Conservation (phyloP, 2,797 vertebrate genomes). For the Acrossocheilus wenchowensis region DNA sequence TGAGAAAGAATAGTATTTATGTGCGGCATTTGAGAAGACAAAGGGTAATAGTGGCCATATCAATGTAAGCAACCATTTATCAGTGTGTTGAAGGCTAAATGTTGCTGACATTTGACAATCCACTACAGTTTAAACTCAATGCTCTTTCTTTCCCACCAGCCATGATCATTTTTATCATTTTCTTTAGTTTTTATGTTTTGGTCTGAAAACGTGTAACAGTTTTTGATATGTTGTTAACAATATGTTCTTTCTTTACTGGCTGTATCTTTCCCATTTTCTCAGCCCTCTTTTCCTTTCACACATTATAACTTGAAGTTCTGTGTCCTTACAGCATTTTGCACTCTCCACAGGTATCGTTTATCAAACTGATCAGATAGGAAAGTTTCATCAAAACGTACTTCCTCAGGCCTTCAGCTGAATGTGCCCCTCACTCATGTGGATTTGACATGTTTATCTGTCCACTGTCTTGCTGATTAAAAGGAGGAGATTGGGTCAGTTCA, state of each 20-base stretch:
- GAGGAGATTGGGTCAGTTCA: neutral
- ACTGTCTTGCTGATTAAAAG: constrained; percentile 36
- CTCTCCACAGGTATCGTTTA: neutral
- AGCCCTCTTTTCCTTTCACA: neutral
- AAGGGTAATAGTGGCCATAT: constrained; percentile 51
- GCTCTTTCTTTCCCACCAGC: neutral
- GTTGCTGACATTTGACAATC: constrained; percentile 65
- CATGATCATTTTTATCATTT: neutral
- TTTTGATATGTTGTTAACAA: neutral
- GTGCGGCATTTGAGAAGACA: constrained; percentile 32
- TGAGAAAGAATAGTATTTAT: constrained; percentile 38
- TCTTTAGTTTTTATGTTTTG: neutral
- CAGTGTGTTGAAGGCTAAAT: constrained; percentile 59
- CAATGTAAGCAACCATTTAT: constrained; percentile 60
- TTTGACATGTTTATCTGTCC: constrained; percentile 37
- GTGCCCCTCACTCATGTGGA: constrained; percentile 14
- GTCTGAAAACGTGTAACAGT: neutral
- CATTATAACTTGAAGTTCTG: neutral
- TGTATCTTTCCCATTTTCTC: neutral
- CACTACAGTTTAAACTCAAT: constrained; percentile 60
- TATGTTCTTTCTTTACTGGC: neutral
- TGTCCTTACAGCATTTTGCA: neutral
- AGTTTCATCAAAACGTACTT: neutral
- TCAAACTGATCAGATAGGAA: constrained; percentile 29
- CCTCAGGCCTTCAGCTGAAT: neutral